Evolutionary conservation across 2,888 invertebrate species (phyloP).

Genomic region (Erynnis tages): DNA sequence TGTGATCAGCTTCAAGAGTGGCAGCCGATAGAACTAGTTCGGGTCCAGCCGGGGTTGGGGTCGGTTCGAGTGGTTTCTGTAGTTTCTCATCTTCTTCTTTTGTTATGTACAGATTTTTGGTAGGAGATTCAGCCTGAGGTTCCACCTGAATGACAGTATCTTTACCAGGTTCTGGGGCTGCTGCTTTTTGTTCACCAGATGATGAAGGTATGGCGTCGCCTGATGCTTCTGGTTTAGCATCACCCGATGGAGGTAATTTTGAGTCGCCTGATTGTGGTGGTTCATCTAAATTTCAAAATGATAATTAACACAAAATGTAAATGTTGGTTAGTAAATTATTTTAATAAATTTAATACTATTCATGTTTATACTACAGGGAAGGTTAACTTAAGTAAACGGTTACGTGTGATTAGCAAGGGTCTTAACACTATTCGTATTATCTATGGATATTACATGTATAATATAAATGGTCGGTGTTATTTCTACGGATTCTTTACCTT

Average conservation of each 20-base stretch:
- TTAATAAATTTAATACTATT: background rate
- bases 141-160: constrained; percentile 63
- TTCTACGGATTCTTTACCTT: constrained; percentile 43
- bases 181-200: constrained; percentile 41
- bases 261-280: constrained; percentile 44
- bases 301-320: background rate
- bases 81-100: constrained; percentile 57
- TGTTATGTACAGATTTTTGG: constrained; percentile 57
- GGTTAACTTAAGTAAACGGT: no score
- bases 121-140: constrained; percentile 49
- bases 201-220: constrained; percentile 53
- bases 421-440: background rate
- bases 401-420: no score
- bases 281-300: constrained; percentile 44
- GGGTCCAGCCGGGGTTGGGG: constrained; percentile 40
- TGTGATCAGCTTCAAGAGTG: constrained; percentile 54
- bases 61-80: constrained; percentile 65
- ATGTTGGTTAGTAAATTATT: background rate
- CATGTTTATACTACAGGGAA: background rate
- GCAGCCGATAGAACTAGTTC: constrained; percentile 69
- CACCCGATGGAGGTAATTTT: constrained; percentile 37
- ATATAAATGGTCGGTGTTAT: constrained; percentile 2
- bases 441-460: background rate
- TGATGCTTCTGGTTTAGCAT: constrained; percentile 49
- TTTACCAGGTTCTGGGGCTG: constrained; percentile 53